Percentiles rank a stretch among this genome's conserved stretches.
phyloP scores from a whole-genome alignment of 2,888 invertebrate species.

The Lithophane semibrunnea region DNA sequence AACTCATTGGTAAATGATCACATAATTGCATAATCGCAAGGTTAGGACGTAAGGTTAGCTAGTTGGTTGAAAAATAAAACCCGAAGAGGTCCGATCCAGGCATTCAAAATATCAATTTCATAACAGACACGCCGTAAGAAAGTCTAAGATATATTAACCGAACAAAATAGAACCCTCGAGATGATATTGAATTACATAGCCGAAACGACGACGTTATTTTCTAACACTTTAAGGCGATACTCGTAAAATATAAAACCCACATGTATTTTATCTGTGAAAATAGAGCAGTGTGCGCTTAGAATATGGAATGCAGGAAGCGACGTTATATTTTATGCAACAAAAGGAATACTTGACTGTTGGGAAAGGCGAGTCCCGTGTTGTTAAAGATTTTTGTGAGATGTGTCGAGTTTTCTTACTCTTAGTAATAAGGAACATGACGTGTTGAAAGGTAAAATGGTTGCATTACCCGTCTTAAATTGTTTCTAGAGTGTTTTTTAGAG shows the following conservation, averaged over 20 bases:
- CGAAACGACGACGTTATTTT: conserved; percentile 30
- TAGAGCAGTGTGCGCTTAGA: conserved; percentile 46
- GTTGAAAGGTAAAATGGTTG: neutral
- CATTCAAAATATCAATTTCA: neutral
- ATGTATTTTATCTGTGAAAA: conserved; percentile 59
- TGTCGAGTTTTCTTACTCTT: conserved; percentile 14
- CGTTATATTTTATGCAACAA: conserved; percentile 63
- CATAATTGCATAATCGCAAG: neutral
- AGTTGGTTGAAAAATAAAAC: neutral
- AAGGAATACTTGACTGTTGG: conserved; percentile 35
- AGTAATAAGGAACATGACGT: neutral
- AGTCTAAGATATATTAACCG: conserved; percentile 4
- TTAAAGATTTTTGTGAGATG: conserved; percentile 26
- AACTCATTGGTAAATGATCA: too few species aligned
- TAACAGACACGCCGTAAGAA: neutral
- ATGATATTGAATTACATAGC: conserved; percentile 38
- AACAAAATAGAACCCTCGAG: conserved; percentile 21
- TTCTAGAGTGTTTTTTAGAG: too few species aligned
- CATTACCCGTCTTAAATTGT: neutral
- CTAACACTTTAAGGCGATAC: conserved; percentile 40
- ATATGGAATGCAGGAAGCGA: conserved; percentile 54
- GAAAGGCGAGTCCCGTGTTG: conserved; percentile 15
- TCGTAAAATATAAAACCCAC: conserved; percentile 54
- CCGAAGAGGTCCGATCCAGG: too few species aligned
- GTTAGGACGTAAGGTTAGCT: too few species aligned